Conservation (phyloP, 1,140 invertebrate genomes). For the Caenorhabditis elegans region DNA sequence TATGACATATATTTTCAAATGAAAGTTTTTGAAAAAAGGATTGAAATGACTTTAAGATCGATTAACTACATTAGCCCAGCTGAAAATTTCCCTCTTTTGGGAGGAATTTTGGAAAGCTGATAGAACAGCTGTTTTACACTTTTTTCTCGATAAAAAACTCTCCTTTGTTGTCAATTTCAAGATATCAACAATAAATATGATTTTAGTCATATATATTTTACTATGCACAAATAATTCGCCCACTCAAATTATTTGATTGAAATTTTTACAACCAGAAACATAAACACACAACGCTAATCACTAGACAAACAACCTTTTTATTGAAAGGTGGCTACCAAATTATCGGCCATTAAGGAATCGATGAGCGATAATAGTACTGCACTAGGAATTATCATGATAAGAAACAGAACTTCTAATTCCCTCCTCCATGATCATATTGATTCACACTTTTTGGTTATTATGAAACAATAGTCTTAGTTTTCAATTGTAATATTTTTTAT, state of each 20-base stretch:
- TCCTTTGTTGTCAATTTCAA: no score
- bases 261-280: constrained; percentile 16
- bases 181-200: no score
- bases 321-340: constrained; percentile 2
- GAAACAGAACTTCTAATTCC: constrained; percentile 28
- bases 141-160: no score
- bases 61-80: no score
- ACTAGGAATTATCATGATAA: not conserved
- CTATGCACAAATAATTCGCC: no score
- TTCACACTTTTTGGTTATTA: not conserved
- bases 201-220: no score
- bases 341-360: constrained; percentile 10
- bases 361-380: constrained; percentile 1
- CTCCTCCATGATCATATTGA: constrained; percentile 14
- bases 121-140: no score
- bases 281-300: constrained; percentile 12
- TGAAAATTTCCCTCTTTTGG: no score
- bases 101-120: no score
- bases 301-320: not conserved
- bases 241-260: not conserved
- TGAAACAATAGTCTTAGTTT: not conserved
- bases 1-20: no score
- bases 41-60: no score
- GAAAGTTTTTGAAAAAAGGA: no score
- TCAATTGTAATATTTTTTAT: not conserved